Percentiles rank a stretch among this genome's conserved stretches.
phyloP scores from a whole-genome alignment of 2,888 invertebrate genomes.

The Myathropa florea region DNA sequence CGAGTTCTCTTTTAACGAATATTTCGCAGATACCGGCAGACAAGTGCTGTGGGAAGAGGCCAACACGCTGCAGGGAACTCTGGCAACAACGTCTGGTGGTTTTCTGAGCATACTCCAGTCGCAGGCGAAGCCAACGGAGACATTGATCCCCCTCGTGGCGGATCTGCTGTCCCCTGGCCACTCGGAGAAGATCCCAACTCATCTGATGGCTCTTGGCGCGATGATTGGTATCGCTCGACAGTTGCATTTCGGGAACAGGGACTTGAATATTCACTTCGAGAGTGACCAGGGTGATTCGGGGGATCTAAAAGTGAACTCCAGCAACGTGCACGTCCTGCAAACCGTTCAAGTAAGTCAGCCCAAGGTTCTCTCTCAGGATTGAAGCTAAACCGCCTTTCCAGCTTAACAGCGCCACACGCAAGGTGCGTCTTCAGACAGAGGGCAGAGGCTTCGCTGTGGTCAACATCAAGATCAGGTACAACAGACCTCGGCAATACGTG shows the following conservation, averaged over 20 bases:
- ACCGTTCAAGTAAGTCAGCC: neutral
- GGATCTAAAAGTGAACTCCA: slow-evolving; percentile 85
- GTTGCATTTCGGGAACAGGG: slow-evolving; percentile 82
- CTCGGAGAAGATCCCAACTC: neutral
- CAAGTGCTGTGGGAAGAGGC: neutral
- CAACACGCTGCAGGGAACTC: neutral
- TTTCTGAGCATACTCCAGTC: slow-evolving; percentile 76
- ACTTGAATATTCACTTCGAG: slow-evolving; percentile 72
- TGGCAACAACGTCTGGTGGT: slow-evolving; percentile 76
- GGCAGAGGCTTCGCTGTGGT: slow-evolving; percentile 23
- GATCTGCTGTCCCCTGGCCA: slow-evolving; percentile 85
- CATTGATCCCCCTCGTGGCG: slow-evolving; percentile 82
- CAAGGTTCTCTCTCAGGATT: too few species aligned
- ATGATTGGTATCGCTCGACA: slow-evolving; percentile 82
- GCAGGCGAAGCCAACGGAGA: slow-evolving; percentile 74
- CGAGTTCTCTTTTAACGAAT: neutral
- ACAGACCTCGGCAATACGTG: neutral
- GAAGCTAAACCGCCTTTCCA: too few species aligned
- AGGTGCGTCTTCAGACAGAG: neutral
- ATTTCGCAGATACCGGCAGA: neutral
- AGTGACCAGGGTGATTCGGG: slow-evolving; percentile 75
- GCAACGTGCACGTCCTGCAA: slow-evolving; percentile 91
- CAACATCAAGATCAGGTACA: slow-evolving; percentile 3
- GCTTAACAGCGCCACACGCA: neutral
- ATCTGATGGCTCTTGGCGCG: slow-evolving; percentile 85